Conservation (phyloP, 2,113 vertebrate genomes). For the Gallinago media region DNA sequence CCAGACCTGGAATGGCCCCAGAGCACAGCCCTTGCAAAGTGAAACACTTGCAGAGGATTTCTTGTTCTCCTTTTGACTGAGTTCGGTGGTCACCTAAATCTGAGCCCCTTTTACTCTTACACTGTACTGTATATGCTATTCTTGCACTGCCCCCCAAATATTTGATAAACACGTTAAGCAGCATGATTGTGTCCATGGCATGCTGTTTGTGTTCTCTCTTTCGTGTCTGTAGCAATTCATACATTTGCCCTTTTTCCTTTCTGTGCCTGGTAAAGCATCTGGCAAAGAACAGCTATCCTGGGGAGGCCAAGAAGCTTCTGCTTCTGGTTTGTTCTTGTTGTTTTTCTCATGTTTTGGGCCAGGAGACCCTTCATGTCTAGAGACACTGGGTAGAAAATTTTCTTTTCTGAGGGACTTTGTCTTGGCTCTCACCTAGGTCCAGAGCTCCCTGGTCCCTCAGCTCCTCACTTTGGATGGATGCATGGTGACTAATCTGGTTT, state of each 20-base stretch:
- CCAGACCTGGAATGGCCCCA: background rate
- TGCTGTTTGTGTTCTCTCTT: background rate
- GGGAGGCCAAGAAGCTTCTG: background rate
- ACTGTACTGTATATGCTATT: background rate
- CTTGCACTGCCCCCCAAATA: background rate
- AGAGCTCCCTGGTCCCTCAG: background rate
- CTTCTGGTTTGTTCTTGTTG: background rate
- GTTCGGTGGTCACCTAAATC: background rate
- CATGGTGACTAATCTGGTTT: background rate
- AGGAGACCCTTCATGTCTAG: background rate
- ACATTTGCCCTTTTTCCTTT: background rate
- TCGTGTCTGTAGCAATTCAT: background rate
- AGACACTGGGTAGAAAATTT: background rate
- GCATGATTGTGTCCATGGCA: accelerated
- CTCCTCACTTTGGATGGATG: accelerated
- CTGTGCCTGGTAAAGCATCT: background rate
- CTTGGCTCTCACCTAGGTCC: background rate
- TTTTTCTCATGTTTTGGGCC: background rate
- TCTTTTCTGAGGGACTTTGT: background rate
- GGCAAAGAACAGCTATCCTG: background rate
- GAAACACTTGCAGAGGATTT: background rate
- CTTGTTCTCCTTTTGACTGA: background rate
- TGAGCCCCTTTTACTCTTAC: background rate
- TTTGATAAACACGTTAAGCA: background rate
- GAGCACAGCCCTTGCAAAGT: background rate